Evolutionary conservation across 2,797 vertebrate genomes (phyloP).

Genomic region (Salmo trutta): DNA sequence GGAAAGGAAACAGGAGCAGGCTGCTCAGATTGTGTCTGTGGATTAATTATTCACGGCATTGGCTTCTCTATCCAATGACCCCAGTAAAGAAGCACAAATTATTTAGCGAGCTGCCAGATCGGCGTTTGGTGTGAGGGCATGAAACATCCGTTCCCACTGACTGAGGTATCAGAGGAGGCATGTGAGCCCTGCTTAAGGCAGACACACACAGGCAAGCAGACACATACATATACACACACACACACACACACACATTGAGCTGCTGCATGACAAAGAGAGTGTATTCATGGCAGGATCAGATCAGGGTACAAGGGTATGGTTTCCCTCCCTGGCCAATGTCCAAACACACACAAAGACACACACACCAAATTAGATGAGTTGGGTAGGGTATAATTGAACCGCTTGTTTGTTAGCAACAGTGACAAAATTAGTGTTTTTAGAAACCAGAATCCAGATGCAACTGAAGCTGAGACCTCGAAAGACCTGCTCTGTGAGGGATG

Average conservation of each 20-base stretch:
- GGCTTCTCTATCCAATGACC: slow-evolving; percentile 82
- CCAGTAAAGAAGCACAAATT: slow-evolving; percentile 82
- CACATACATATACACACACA: too few species aligned
- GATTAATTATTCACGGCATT: slow-evolving; percentile 80
- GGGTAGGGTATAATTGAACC: slow-evolving; percentile 28
- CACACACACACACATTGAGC: background rate
- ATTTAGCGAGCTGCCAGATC: slow-evolving; percentile 82
- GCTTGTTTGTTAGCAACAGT: slow-evolving; percentile 31
- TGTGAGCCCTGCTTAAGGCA: slow-evolving; percentile 57
- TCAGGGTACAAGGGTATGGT: slow-evolving; percentile 63
- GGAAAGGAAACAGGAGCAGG: slow-evolving; percentile 79
- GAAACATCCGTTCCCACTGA: slow-evolving; percentile 63
- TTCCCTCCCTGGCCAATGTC: slow-evolving; percentile 43
- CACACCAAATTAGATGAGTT: slow-evolving; percentile 34
- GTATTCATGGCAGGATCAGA: slow-evolving; percentile 73
- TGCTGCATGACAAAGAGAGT: slow-evolving; percentile 63
- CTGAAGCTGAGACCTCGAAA: background rate
- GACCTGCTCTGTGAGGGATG: background rate
- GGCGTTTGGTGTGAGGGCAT: slow-evolving; percentile 67
- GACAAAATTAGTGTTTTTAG: slow-evolving; percentile 25
- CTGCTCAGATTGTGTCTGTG: slow-evolving; percentile 78
- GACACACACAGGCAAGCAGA: slow-evolving; percentile 1
- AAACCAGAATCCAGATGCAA: background rate
- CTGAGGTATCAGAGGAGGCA: slow-evolving; percentile 65
- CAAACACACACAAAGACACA: slow-evolving; percentile 2